These are phyloP conservation scores for Brachyptera putata DNA, from an alignment of 2,888 invertebrate genomes.

Conservation along the genomic window DNA sequence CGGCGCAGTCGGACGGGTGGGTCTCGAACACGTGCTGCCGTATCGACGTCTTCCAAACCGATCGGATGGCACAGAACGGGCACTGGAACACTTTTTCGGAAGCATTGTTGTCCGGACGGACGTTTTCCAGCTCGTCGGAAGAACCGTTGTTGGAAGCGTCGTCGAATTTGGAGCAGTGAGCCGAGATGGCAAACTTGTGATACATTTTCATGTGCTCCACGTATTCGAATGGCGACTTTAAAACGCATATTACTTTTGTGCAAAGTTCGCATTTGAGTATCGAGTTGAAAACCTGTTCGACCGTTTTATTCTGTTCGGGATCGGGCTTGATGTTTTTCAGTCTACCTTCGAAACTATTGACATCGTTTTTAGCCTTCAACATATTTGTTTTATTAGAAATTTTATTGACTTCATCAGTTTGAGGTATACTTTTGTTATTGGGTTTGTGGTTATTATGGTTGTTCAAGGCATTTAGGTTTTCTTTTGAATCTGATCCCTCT, in stretches of 20 bases:
- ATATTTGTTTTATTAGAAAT: background rate
- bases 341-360: background rate
- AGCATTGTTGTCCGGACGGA: background rate
- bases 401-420: too few species aligned
- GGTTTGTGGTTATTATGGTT: too few species aligned
- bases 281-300: background rate
- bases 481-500: background rate
- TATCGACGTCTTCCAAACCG: slow-evolving; percentile 46
- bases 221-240: background rate
- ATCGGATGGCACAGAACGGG: slow-evolving; percentile 30
- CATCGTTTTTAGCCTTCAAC: background rate
- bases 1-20: slow-evolving; percentile 27
- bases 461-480: background rate
- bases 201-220: background rate
- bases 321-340: background rate
- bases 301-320: background rate
- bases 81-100: slow-evolving; percentile 24
- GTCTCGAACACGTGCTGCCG: slow-evolving; percentile 36
- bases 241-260: background rate
- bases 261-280: slow-evolving; percentile 3
- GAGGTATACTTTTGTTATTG: too few species aligned
- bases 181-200: slow-evolving; percentile 2
- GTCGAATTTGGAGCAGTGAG: background rate
- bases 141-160: too few species aligned
- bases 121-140: background rate